These are phyloP conservation scores for Nyctalus aviator DNA, from an alignment of 2,797 vertebrate genomes.

Conservation along the genomic window DNA sequence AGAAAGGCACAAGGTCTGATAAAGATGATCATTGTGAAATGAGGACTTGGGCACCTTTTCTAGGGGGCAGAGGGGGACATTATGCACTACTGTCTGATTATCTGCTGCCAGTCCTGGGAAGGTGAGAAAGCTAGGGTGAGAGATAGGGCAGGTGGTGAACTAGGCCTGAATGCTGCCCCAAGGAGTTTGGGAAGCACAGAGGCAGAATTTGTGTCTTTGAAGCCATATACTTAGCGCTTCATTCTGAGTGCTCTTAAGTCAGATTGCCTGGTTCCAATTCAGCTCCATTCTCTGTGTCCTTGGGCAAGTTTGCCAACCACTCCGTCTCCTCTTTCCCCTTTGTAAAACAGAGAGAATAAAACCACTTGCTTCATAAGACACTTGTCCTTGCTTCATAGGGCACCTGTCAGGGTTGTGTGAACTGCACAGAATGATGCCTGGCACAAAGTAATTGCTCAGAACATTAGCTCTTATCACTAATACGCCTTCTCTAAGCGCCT, in stretches of 20 bases:
- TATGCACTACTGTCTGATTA: background rate
- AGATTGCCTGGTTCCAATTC: background rate
- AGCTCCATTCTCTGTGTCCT: background rate
- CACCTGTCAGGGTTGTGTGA: background rate
- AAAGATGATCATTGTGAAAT: conserved; percentile 19
- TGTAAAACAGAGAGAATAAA: background rate
- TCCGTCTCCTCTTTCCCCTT: background rate
- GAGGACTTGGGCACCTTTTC: background rate
- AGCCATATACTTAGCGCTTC: background rate
- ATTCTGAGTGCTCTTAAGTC: background rate
- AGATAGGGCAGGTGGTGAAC: background rate
- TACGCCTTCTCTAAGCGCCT: background rate
- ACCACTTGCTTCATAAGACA: background rate
- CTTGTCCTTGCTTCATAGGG: background rate
- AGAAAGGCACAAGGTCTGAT: conserved; percentile 21
- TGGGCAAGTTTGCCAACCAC: background rate
- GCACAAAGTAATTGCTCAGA: background rate
- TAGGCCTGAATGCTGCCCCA: too few relatives aligned
- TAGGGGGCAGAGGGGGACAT: background rate
- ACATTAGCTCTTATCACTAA: background rate
- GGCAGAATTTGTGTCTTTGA: background rate
- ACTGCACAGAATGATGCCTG: background rate
- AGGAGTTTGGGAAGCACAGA: background rate
- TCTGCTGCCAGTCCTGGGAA: background rate
- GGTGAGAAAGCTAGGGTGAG: background rate